Conservation (phyloP, 1,140 invertebrate genomes). For the Orius laevigatus region DNA sequence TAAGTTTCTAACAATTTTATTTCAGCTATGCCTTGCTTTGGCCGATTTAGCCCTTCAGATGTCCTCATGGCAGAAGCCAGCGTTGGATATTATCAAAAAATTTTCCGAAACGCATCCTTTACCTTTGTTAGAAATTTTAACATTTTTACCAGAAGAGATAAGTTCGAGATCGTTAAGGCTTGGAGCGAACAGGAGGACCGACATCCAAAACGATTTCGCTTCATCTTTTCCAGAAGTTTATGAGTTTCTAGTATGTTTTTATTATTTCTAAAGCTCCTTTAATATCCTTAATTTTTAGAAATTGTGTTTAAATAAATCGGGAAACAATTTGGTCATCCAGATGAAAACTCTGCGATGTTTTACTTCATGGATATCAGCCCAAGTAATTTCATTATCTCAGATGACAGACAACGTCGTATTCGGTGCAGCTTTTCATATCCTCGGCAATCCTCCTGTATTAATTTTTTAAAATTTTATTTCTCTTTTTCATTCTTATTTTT, state of each 20-base stretch:
- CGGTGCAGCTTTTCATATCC: constrained; percentile 45
- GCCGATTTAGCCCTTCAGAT: constrained; percentile 90
- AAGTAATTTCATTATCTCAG: constrained; percentile 46
- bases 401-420: constrained; percentile 50
- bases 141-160: constrained; percentile 91
- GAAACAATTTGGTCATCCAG: constrained; percentile 35
- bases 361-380: constrained; percentile 60
- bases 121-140: constrained; percentile 81
- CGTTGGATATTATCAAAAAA: constrained; percentile 66
- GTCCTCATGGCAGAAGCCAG: constrained; percentile 76
- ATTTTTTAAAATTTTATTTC: neutral
- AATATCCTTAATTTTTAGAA: constrained; percentile 29
- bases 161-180: constrained; percentile 65
- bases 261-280: constrained; percentile 2
- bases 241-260: constrained; percentile 48
- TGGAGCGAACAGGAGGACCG: constrained; percentile 73
- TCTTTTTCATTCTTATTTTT: neutral
- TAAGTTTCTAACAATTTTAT: constrained; percentile 17
- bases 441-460: constrained; percentile 17
- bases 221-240: constrained; percentile 44
- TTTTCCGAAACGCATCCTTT: constrained; percentile 43
- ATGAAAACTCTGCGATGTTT: constrained; percentile 56
- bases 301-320: constrained; percentile 43
- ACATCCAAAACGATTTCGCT: constrained; percentile 62
- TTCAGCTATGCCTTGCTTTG: constrained; percentile 70